phyloP scores from a whole-genome alignment of 2,113 vertebrate genomes.

The Salvelinus sp. region DNA sequence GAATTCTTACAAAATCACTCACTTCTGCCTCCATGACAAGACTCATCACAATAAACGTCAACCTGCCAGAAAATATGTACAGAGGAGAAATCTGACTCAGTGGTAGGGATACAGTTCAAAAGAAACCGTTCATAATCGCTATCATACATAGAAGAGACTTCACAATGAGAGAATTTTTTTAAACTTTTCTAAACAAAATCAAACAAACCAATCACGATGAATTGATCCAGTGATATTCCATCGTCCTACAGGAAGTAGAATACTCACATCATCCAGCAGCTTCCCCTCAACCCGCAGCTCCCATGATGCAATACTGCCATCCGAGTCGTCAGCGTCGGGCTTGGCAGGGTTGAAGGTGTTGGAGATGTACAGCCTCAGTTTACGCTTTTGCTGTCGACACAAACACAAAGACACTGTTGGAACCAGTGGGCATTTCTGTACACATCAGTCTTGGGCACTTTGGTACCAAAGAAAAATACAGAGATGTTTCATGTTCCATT shows the following conservation, averaged over 20 bases:
- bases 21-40: no score
- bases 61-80: slow-evolving; percentile 19
- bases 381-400: slow-evolving; percentile 92
- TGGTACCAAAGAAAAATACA: neutral
- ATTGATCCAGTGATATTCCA: neutral
- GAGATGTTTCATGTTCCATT: neutral
- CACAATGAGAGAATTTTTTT: neutral
- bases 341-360: slow-evolving; percentile 98
- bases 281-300: slow-evolving; percentile 96
- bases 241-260: neutral
- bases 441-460: neutral
- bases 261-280: slow-evolving; percentile 91
- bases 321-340: slow-evolving; percentile 90
- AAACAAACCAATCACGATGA: no score
- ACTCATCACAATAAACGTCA: neutral
- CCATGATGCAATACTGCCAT: slow-evolving; percentile 97
- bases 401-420: slow-evolving; percentile 27
- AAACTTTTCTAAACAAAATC: neutral
- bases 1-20: no score
- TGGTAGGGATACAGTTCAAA: neutral
- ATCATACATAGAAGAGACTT: neutral
- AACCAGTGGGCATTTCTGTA: neutral
- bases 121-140: neutral
- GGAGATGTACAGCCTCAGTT: slow-evolving; percentile 96
- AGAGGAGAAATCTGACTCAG: neutral